phyloP scores from a whole-genome alignment of 2,113 vertebrate genomes.

The Dipodomys ordii region DNA sequence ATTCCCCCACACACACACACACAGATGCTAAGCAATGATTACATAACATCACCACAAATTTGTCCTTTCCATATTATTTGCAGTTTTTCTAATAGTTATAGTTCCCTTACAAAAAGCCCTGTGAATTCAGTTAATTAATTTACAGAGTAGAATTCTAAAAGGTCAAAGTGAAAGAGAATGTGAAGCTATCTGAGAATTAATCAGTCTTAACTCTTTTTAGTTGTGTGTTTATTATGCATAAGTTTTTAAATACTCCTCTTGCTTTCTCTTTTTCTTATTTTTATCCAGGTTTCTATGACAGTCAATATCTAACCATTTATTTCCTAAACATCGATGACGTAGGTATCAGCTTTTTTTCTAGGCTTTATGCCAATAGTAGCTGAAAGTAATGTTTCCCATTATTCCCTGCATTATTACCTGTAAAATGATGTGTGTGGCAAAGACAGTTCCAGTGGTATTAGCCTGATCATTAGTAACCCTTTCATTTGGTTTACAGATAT shows the following conservation, averaged over 20 bases:
- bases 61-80: not conserved
- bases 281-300: not conserved
- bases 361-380: not conserved
- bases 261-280: not conserved
- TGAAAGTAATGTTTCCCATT: not conserved
- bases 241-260: not conserved
- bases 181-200: not conserved
- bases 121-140: not conserved
- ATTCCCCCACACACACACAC: rapidly evolving
- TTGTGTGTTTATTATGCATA: not conserved
- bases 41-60: not conserved
- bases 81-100: not conserved
- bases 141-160: not conserved
- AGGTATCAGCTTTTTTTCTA: not conserved
- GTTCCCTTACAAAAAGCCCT: not conserved
- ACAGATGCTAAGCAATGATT: too few species aligned
- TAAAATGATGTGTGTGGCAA: not conserved
- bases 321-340: not conserved
- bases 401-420: not conserved
- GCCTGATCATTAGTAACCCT: not conserved
- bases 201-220: not conserved
- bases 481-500: not conserved
- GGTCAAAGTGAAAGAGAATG: slow-evolving; percentile 1
- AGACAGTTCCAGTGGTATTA: not conserved
- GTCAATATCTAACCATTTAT: not conserved